A percentile compares a stretch with the other conserved stretches of the same genome.
Evolutionary conservation across 2,113 vertebrate species (phyloP).

Genomic region (Calidris pygmaea): DNA sequence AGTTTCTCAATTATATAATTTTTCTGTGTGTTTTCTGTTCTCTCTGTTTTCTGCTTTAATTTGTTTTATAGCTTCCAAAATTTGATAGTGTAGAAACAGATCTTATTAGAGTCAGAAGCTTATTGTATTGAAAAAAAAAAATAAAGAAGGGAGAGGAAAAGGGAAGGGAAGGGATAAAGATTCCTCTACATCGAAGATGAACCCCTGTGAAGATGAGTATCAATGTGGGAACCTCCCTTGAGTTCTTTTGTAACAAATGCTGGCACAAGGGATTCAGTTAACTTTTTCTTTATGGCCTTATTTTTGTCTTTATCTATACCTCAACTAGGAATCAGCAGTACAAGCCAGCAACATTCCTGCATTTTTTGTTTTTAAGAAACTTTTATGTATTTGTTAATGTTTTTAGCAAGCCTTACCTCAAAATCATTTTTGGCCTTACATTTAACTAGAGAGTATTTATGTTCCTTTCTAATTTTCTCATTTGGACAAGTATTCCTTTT

Average conservation of each 20-base stretch:
- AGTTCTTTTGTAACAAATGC: not conserved
- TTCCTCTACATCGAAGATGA: not conserved
- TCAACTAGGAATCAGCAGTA: not conserved
- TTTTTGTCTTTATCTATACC: not conserved
- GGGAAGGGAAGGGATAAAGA: no score
- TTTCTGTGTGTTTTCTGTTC: not conserved
- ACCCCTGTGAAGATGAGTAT: not conserved
- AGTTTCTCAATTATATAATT: not conserved
- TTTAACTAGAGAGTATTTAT: not conserved
- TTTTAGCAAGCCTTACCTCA: not conserved
- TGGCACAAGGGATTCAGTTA: not conserved
- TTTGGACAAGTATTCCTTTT: not conserved
- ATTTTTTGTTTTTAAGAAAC: not conserved
- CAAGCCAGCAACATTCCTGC: not conserved
- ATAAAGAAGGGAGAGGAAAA: not conserved
- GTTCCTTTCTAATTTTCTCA: not conserved
- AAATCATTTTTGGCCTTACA: not conserved
- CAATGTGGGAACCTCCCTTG: not conserved
- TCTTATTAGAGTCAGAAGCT: not conserved
- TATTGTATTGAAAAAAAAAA: not conserved
- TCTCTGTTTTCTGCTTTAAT: not conserved
- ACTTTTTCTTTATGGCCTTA: not conserved
- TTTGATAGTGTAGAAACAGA: not conserved
- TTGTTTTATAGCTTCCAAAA: not conserved
- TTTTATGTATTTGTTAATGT: not conserved